These are phyloP conservation scores for Trisateles emortualis DNA, from an alignment of 2,888 invertebrate species.

Conservation along the genomic window DNA sequence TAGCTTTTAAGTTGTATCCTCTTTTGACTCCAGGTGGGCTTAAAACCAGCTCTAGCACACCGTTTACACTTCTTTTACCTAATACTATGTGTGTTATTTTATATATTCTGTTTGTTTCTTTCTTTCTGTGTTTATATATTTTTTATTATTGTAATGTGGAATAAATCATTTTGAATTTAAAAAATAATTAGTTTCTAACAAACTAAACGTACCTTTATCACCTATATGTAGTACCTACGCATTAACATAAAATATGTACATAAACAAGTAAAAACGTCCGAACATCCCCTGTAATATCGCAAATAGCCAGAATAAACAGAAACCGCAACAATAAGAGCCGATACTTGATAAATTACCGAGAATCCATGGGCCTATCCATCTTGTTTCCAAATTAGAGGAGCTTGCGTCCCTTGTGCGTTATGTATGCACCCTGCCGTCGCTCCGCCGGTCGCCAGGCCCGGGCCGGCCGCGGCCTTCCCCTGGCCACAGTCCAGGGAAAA, in stretches of 20 bases:
- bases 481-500: conserved; percentile 60
- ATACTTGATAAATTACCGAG: conserved; percentile 71
- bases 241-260: conserved; percentile 17
- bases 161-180: too few relatives aligned
- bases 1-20: too few relatives aligned
- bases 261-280: conserved; percentile 20
- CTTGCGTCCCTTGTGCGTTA: conserved; percentile 52
- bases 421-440: conserved; percentile 65
- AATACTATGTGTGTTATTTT: too few relatives aligned
- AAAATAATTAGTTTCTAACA: background rate
- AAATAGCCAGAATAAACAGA: conserved; percentile 56
- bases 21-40: too few relatives aligned
- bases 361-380: conserved; percentile 64
- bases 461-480: too few relatives aligned
- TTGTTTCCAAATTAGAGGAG: conserved; percentile 68
- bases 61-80: too few relatives aligned
- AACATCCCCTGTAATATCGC: conserved; percentile 23
- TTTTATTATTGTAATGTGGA: too few relatives aligned
- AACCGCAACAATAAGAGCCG: conserved; percentile 58
- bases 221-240: too few relatives aligned
- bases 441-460: too few relatives aligned
- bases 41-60: too few relatives aligned
- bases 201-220: background rate
- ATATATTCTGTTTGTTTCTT: too few relatives aligned
- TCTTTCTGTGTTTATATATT: too few relatives aligned